Conservation (phyloP, 2,113 vertebrate genomes). For the Potamarius usumacintae region DNA sequence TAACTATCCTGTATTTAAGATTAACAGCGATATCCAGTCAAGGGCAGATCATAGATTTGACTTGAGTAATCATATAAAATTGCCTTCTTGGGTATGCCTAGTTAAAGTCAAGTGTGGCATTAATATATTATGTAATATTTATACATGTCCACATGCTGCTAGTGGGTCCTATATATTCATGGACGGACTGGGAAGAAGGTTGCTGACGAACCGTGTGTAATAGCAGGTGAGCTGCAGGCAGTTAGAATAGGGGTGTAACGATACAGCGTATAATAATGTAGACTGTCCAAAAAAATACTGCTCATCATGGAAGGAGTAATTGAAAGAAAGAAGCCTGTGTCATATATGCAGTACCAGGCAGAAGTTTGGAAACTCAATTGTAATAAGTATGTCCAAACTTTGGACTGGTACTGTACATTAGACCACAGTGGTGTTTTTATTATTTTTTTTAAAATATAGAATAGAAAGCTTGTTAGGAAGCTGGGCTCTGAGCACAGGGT, state of each 20-base stretch:
- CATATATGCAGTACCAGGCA: too few relatives aligned
- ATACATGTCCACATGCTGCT: conserved; percentile 26
- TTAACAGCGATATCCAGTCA: background rate
- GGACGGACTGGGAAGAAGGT: background rate
- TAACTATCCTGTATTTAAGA: background rate
- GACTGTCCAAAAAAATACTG: background rate
- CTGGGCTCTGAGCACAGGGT: too few relatives aligned
- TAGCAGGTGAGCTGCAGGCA: background rate
- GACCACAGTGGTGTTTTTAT: too few relatives aligned
- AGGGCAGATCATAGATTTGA: background rate
- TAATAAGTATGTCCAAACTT: too few relatives aligned
- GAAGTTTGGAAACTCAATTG: too few relatives aligned
- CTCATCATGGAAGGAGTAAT: background rate
- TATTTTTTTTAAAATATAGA: too few relatives aligned
- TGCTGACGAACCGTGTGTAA: background rate
- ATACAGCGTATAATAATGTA: background rate
- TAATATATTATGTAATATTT: conserved; percentile 3
- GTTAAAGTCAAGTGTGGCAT: background rate
- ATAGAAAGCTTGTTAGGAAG: too few relatives aligned
- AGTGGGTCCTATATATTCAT: background rate
- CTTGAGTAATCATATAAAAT: background rate
- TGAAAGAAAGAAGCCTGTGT: too few relatives aligned
- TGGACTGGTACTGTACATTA: too few relatives aligned
- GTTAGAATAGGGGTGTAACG: background rate
- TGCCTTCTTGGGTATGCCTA: background rate